Conservation (phyloP, 2,797 vertebrate species). For the Bryconaethiops microstoma region DNA sequence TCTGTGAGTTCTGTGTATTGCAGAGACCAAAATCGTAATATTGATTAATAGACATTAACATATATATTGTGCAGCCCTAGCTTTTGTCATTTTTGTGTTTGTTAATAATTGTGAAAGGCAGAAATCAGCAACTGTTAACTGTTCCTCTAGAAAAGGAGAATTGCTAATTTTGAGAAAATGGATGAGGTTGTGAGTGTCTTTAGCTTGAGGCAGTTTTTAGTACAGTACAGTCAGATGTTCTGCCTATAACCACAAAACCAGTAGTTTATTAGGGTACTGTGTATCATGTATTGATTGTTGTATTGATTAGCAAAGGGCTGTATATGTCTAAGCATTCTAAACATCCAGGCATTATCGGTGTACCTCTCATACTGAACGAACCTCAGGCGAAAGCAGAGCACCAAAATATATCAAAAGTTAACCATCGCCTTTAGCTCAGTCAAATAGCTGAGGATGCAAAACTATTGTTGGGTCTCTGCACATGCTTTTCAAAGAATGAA, state of each 20-base stretch:
- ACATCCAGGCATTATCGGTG: neutral
- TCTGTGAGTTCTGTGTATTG: no score
- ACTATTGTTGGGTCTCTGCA: conserved; percentile 37
- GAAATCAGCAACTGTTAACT: neutral
- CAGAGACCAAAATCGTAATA: no score
- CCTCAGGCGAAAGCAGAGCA: neutral
- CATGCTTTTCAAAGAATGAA: conserved; percentile 27
- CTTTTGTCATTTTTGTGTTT: neutral
- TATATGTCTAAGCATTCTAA: neutral
- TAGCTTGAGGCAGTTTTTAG: neutral
- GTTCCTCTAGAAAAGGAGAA: neutral
- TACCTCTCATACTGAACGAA: neutral
- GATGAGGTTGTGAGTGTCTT: conserved; percentile 1
- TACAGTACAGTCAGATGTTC: conserved; percentile 1
- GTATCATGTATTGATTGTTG: conserved; percentile 4
- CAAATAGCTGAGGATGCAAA: conserved; percentile 68
- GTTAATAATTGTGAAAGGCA: neutral
- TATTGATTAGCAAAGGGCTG: neutral
- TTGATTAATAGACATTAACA: no score
- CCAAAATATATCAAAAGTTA: conserved; percentile 46
- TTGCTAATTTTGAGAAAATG: conserved; percentile 11
- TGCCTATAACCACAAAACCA: conserved; percentile 1
- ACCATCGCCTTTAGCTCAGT: conserved; percentile 29
- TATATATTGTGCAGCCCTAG: neutral
- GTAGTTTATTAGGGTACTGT: neutral